A percentile compares a stretch with the other conserved stretches of the same genome.
Evolutionary conservation across 2,888 invertebrate species (phyloP).

Genomic region (Heterodera filipjevi): DNA sequence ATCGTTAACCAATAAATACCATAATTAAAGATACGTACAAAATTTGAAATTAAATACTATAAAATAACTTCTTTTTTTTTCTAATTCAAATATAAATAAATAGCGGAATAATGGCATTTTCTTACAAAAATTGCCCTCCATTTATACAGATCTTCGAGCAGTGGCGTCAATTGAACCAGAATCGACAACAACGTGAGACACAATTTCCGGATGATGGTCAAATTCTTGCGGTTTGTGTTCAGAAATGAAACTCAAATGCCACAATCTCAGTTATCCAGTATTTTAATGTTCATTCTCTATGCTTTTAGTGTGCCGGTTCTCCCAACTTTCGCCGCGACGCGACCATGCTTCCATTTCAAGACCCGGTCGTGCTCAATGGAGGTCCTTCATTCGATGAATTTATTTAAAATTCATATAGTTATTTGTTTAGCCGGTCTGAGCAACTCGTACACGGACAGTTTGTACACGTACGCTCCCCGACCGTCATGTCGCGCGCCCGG

Average conservation of each 20-base stretch:
- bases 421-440: constrained; percentile 53
- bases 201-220: neutral
- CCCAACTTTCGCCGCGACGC: neutral
- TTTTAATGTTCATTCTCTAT: too few species aligned
- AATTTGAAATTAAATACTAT: neutral
- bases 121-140: neutral
- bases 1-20: too few species aligned
- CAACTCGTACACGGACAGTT: constrained; percentile 47
- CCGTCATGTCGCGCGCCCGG: constrained; percentile 43
- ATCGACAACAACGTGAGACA: neutral
- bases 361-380: neutral
- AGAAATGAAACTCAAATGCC: neutral
- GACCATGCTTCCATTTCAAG: neutral
- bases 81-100: too few species aligned
- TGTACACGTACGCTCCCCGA: constrained; percentile 47
- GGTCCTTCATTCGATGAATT: neutral
- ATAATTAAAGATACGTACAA: too few species aligned
- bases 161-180: neutral
- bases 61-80: neutral
- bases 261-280: neutral
- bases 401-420: constrained; percentile 40
- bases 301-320: neutral
- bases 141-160: neutral
- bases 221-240: neutral
- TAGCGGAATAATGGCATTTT: too few species aligned